A percentile compares a stretch with the other conserved stretches of the same genome.
Conservation (phyloP, 2,113 vertebrate species). For the Eudyptes chrysolophus region DNA sequence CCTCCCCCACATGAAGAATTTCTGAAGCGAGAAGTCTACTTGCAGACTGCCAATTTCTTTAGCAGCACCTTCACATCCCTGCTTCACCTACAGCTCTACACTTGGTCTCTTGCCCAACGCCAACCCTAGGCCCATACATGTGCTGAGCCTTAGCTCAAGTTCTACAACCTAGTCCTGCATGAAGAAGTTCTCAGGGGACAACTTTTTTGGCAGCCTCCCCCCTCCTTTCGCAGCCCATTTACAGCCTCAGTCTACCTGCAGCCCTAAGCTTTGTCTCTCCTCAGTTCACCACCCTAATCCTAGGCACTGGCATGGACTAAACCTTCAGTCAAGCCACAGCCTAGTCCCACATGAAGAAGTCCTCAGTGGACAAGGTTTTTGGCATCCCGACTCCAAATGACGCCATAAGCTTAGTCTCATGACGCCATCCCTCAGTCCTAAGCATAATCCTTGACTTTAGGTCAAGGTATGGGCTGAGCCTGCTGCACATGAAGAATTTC, state of each 20-base stretch:
- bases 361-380: background rate
- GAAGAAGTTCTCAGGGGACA: background rate
- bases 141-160: background rate
- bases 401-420: background rate
- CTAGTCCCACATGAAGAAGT: background rate
- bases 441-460: background rate
- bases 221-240: background rate
- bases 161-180: background rate
- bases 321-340: background rate
- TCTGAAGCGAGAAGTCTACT: background rate
- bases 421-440: background rate
- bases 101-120: fast-evolving
- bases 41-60: background rate
- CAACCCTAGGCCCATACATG: background rate
- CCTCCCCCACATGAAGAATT: background rate
- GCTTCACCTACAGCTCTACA: background rate
- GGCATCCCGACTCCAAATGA: background rate
- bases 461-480: background rate
- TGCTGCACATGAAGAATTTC: background rate
- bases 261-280: background rate
- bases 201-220: background rate
- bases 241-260: background rate
- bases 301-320: background rate
- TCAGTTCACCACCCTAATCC: background rate
- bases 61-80: background rate